These are phyloP conservation scores for Yponomeuta plumbellus DNA, from an alignment of 2,888 invertebrate genomes.

Conservation along the genomic window DNA sequence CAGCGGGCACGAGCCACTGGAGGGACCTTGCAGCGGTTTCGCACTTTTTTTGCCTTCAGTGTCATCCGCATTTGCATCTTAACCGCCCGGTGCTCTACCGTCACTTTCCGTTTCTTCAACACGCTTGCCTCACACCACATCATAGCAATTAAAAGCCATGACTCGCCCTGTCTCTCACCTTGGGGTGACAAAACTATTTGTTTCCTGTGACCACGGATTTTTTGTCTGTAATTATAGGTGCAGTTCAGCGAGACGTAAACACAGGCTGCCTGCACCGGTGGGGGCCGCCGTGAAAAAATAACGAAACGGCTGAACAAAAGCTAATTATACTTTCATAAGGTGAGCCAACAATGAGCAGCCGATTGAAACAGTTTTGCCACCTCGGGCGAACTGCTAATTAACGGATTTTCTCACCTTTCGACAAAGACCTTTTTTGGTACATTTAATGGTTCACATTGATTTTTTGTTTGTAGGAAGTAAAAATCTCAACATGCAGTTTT, in stretches of 20 bases:
- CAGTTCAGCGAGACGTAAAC: conserved; percentile 61
- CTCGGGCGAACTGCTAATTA: conserved; percentile 59
- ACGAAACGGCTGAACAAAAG: conserved; percentile 50
- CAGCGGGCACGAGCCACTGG: conserved; percentile 43
- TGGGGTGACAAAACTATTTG: conserved; percentile 40
- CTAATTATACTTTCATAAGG: conserved; percentile 64
- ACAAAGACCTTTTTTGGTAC: conserved; percentile 54
- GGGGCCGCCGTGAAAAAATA: conserved; percentile 45
- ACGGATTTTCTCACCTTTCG: conserved; percentile 69
- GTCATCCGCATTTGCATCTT: conserved; percentile 41
- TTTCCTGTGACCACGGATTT: conserved; percentile 33
- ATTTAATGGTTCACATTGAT: conserved; percentile 33
- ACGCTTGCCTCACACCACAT: neutral
- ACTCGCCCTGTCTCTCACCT: conserved; percentile 38
- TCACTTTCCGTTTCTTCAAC: neutral
- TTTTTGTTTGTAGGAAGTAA: conserved; percentile 27
- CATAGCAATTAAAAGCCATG: conserved; percentile 55
- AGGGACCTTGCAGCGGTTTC: conserved; percentile 32
- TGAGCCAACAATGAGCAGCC: conserved; percentile 43
- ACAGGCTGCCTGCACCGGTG: conserved; percentile 36
- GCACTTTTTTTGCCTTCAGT: conserved; percentile 34
- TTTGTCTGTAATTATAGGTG: conserved; percentile 46
- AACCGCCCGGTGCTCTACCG: conserved; percentile 12
- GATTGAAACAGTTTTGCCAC: conserved; percentile 43
- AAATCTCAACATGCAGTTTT: neutral